Conservation (phyloP, 1,140 invertebrate species). For the Linepithema humile region DNA sequence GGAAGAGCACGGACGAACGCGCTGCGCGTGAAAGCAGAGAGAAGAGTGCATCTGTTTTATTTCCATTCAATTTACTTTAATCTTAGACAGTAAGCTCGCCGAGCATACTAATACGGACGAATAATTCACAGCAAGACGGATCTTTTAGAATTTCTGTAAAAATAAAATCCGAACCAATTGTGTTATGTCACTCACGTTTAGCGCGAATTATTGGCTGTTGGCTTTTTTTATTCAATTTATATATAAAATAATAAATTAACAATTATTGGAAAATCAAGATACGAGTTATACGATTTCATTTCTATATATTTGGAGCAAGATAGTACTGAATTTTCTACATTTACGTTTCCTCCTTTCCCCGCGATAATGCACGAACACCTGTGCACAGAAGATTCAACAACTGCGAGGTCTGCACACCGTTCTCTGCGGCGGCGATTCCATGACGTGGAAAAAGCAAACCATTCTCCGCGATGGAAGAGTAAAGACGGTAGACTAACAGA, state of each 20-base stretch:
- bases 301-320: background rate
- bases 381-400: conserved; percentile 15
- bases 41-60: too few species aligned
- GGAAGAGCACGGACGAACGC: background rate
- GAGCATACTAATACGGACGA: background rate
- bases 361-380: conserved; percentile 10
- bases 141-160: background rate
- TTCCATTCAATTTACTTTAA: conserved; percentile 6
- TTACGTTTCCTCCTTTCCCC: background rate
- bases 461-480: conserved; percentile 38
- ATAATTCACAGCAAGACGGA: background rate
- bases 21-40: background rate
- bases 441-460: conserved; percentile 48
- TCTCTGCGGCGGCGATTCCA: conserved; percentile 27
- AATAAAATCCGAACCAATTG: background rate
- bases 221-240: background rate
- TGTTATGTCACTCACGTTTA: background rate
- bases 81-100: background rate
- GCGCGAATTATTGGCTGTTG: background rate
- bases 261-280: background rate
- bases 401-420: conserved; percentile 16
- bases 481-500: conserved; percentile 55
- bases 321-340: background rate
- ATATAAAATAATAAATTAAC: background rate
- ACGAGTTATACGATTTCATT: background rate